Evolutionary conservation across 2,797 vertebrate species (phyloP).

Genomic region (Dryobates pubescens): DNA sequence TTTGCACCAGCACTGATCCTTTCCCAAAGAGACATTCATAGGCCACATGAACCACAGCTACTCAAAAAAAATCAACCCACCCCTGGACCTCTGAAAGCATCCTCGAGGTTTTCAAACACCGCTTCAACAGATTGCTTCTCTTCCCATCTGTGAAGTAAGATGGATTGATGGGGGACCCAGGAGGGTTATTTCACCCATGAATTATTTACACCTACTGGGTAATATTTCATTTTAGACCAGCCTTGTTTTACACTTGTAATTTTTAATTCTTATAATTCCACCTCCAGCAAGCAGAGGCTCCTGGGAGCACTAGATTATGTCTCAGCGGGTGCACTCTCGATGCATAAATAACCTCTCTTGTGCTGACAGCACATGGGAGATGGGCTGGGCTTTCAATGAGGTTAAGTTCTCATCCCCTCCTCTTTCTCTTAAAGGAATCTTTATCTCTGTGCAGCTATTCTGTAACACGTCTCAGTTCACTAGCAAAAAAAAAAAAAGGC

Average conservation of each 20-base stretch:
- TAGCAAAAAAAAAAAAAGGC: background rate
- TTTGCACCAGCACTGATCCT: background rate
- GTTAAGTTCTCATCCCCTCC: accelerated
- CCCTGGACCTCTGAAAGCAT: background rate
- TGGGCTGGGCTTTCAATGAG: background rate
- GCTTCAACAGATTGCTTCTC: background rate
- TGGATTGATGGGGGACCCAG: background rate
- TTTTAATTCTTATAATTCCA: slow-evolving; percentile 68
- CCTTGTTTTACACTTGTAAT: slow-evolving; percentile 54
- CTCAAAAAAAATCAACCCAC: background rate
- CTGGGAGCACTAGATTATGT: slow-evolving; percentile 54
- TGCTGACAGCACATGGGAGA: slow-evolving; percentile 28
- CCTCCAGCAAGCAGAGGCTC: slow-evolving; percentile 42
- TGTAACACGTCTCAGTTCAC: background rate
- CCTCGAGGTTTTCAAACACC: background rate
- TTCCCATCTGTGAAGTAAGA: background rate
- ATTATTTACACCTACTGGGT: slow-evolving; percentile 52
- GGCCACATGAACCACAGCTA: background rate
- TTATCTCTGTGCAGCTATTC: slow-evolving; percentile 26
- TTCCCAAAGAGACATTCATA: background rate
- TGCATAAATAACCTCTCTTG: slow-evolving; percentile 55
- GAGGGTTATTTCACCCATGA: slow-evolving; percentile 32
- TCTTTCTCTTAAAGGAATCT: slow-evolving; percentile 41
- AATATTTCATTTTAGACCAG: slow-evolving; percentile 43
- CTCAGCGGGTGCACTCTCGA: slow-evolving; percentile 9